Conservation (phyloP, 1,140 invertebrate species). For the Drosophila pallidifrons region DNA sequence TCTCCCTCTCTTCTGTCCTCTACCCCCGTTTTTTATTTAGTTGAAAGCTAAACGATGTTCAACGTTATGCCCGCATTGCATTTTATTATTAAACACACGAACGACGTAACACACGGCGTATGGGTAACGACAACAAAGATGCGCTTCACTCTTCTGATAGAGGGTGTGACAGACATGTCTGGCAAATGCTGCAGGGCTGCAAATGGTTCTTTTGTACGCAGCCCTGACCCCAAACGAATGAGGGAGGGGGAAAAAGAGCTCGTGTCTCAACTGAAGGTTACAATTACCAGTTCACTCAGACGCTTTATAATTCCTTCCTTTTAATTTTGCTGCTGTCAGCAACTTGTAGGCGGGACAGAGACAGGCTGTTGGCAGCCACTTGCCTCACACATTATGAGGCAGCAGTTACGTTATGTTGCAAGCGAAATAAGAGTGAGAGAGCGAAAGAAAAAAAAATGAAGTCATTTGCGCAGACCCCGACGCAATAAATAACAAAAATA, state of each 20-base stretch:
- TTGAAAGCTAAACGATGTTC: slow-evolving; percentile 52
- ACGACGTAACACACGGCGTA: slow-evolving; percentile 51
- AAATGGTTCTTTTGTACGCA: slow-evolving; percentile 55
- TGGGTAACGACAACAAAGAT: slow-evolving; percentile 51
- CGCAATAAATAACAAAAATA: slow-evolving; percentile 80
- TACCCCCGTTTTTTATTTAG: neutral
- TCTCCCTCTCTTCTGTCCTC: neutral
- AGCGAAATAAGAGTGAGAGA: too few relatives aligned
- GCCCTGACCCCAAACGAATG: neutral
- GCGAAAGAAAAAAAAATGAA: slow-evolving; percentile 45
- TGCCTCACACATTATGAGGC: neutral
- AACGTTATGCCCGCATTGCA: slow-evolving; percentile 35
- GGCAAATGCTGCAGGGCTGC: slow-evolving; percentile 56
- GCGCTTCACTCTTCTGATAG: slow-evolving; percentile 20
- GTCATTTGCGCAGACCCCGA: slow-evolving; percentile 57
- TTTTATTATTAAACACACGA: slow-evolving; percentile 55
- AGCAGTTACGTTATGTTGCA: neutral
- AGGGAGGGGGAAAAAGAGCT: neutral
- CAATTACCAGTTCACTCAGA: slow-evolving; percentile 59
- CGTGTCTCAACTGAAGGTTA: slow-evolving; percentile 58
- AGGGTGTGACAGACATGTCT: slow-evolving; percentile 73
- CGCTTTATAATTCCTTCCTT: slow-evolving; percentile 70
- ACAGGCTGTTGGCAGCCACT: slow-evolving; percentile 1
- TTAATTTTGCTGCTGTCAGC: slow-evolving; percentile 72
- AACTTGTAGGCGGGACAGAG: slow-evolving; percentile 48